phyloP scores from a whole-genome alignment of 2,113 vertebrate species.

The Cynopterus brachyotis region DNA sequence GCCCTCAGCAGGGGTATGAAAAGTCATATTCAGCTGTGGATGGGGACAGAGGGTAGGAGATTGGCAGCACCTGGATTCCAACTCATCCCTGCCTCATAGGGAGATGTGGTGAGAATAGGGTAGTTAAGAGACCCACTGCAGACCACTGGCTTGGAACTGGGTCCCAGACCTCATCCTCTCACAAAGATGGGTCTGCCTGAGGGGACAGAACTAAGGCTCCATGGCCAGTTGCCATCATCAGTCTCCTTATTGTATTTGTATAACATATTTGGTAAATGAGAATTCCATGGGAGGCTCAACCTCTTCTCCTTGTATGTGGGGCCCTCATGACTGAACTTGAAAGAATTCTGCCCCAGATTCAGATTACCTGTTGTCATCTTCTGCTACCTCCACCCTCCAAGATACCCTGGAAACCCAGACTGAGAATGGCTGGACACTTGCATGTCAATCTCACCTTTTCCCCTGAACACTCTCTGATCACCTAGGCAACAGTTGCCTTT shows the following conservation, averaged over 20 bases:
- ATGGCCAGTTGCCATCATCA: neutral
- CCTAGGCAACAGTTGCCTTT: neutral
- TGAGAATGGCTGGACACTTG: neutral
- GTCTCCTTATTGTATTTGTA: too few species aligned
- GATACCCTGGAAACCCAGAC: neutral
- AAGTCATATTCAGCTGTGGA: neutral
- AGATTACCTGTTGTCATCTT: neutral
- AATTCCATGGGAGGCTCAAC: neutral
- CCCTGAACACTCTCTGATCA: neutral
- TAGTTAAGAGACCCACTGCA: neutral
- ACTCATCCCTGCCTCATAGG: neutral
- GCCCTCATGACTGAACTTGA: neutral
- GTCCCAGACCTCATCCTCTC: neutral
- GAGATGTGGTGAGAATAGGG: neutral
- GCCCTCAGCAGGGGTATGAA: neutral
- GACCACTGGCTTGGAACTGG: neutral
- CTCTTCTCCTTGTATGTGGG: neutral
- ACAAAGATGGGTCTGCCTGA: neutral
- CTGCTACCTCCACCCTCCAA: neutral
- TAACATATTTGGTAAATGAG: too few species aligned
- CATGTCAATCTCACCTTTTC: neutral
- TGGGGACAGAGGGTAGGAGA: neutral
- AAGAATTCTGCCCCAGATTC: neutral
- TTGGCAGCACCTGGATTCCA: neutral
- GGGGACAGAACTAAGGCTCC: neutral